Percentiles rank a stretch among this genome's conserved stretches.
Evolutionary conservation across 2,113 vertebrate genomes (phyloP).

Genomic region (Phalacrocorax brasilianus): DNA sequence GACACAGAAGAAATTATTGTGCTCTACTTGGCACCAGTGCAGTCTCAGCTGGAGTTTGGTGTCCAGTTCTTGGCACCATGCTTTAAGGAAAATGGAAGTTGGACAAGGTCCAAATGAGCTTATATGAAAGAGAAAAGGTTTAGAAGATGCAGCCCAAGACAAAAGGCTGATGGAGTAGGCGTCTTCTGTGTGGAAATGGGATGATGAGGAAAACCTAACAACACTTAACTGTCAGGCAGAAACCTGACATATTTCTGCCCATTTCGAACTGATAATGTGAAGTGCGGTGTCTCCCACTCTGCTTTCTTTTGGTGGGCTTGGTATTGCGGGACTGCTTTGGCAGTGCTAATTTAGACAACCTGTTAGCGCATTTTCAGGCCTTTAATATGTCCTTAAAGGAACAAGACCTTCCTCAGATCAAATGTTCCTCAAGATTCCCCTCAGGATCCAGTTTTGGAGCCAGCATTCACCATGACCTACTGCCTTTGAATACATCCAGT

Average conservation of each 20-base stretch:
- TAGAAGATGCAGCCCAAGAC: not conserved
- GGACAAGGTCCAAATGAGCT: not conserved
- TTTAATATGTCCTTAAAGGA: not conserved
- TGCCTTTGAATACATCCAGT: not conserved
- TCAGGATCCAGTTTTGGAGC: not conserved
- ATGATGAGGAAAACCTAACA: not conserved
- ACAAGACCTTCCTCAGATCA: not conserved
- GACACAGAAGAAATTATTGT: not conserved
- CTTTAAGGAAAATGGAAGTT: not conserved
- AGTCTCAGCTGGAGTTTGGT: not conserved
- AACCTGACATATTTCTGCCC: not conserved
- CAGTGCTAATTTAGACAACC: not conserved
- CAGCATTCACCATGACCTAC: fast-evolving
- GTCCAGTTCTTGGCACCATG: not conserved
- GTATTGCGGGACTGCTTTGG: not conserved
- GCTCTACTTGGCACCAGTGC: not conserved
- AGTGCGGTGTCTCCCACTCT: not conserved
- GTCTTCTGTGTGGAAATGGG: not conserved
- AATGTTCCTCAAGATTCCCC: not conserved
- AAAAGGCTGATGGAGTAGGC: not conserved
- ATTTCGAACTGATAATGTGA: not conserved
- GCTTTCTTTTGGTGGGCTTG: not conserved
- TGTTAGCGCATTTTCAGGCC: not conserved
- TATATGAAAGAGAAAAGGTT: not conserved
- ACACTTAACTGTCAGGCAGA: not conserved